Conservation (phyloP, 1,140 invertebrate genomes). For the Drosophila hydei region DNA sequence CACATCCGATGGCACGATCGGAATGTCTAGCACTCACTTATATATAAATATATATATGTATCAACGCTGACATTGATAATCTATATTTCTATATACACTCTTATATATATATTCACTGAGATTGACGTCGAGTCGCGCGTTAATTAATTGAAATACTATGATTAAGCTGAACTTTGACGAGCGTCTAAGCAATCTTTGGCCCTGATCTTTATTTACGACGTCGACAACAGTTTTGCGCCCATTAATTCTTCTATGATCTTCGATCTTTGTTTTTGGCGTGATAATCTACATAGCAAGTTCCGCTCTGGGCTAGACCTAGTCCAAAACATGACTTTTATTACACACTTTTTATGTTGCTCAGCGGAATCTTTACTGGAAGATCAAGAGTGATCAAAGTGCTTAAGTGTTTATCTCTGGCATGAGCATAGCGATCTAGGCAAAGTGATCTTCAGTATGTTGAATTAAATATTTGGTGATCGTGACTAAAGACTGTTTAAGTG, state of each 20-base stretch:
- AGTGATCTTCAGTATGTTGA: background rate
- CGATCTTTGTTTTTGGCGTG: constrained; percentile 2
- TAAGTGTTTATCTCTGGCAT: no score
- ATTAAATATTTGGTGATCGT: background rate
- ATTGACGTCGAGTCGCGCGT: background rate
- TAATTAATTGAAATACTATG: constrained; percentile 54
- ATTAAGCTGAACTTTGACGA: constrained; percentile 29
- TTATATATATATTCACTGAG: background rate
- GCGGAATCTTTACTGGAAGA: no score
- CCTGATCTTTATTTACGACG: constrained; percentile 12
- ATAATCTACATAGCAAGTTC: constrained; percentile 30
- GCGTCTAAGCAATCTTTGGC: constrained; percentile 6
- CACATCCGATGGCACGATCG: constrained; percentile 54
- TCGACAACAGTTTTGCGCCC: constrained; percentile 3
- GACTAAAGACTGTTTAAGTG: no score
- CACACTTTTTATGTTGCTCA: background rate
- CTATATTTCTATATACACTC: background rate
- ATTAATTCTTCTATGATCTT: constrained; percentile 22
- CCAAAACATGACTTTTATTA: constrained; percentile 4
- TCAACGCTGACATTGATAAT: constrained; percentile 70
- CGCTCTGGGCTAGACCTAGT: background rate
- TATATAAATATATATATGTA: constrained; percentile 25
- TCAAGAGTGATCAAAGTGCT: no score
- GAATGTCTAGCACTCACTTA: constrained; percentile 44
- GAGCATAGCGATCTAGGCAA: constrained; percentile 3